phyloP scores from a whole-genome alignment of 1,140 invertebrate species.

The Neodiprion lecontei region DNA sequence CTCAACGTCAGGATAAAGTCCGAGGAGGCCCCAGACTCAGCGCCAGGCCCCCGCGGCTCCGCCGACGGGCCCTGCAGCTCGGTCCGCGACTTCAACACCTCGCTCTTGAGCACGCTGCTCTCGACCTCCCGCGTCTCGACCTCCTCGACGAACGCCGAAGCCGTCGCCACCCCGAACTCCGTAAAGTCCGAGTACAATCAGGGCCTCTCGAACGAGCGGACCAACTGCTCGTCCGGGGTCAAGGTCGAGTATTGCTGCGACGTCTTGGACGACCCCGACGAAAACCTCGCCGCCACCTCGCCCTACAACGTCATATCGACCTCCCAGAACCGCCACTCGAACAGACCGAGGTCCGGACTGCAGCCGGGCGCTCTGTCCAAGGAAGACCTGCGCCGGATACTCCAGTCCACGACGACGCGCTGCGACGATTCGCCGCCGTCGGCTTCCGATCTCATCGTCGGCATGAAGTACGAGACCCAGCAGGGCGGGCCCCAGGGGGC shows the following conservation, averaged over 20 bases:
- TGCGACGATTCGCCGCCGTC: conserved; percentile 31
- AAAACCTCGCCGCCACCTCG: conserved; percentile 38
- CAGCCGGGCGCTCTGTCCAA: conserved; percentile 16
- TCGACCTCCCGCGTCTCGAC: conserved; percentile 36
- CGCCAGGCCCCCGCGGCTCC: conserved; percentile 31
- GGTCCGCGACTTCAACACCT: conserved; percentile 38
- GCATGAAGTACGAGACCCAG: conserved; percentile 60
- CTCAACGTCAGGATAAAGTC: conserved; percentile 44
- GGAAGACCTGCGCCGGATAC: conserved; percentile 13
- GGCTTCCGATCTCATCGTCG: conserved; percentile 39
- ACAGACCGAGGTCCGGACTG: conserved; percentile 14
- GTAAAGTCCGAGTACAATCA: conserved; percentile 35
- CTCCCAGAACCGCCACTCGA: conserved; percentile 19
- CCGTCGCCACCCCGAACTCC: conserved; percentile 21
- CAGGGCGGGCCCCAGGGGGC: conserved; percentile 47
- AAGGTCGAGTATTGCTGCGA: conserved; percentile 45
- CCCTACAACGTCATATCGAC: conserved; percentile 45
- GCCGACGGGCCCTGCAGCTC: conserved; percentile 26
- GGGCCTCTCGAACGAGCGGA: conserved; percentile 28
- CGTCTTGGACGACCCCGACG: conserved; percentile 37
- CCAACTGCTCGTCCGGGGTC: conserved; percentile 25
- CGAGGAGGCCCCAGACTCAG: conserved; percentile 36
- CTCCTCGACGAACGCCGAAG: conserved; percentile 18
- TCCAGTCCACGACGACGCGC: conserved; percentile 22
- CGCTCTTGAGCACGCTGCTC: conserved; percentile 46